Evolutionary conservation across 2,113 vertebrate species (phyloP).

Genomic region (Bujurquina vittata): DNA sequence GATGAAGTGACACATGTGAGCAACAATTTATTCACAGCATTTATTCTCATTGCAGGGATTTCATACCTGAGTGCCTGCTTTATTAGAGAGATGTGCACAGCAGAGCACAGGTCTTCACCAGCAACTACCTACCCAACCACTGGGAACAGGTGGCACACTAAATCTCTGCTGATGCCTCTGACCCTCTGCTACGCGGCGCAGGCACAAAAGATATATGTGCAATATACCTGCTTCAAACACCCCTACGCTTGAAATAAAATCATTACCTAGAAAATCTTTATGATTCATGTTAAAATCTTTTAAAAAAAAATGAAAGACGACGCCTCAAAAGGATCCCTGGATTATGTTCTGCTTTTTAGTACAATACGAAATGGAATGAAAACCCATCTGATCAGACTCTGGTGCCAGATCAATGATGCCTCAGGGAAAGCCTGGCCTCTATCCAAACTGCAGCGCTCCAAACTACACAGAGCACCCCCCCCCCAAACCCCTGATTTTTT

Average conservation of each 20-base stretch:
- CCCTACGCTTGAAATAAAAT: conserved; percentile 24
- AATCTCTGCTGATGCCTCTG: conserved; percentile 25
- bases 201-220: neutral
- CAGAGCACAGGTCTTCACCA: conserved; percentile 1
- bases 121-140: conserved; percentile 2
- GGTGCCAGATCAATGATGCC: conserved; percentile 48
- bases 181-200: conserved; percentile 16
- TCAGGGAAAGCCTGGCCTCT: conserved; percentile 19
- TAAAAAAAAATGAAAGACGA: neutral
- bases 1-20: conserved; percentile 39
- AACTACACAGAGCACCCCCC: conserved; percentile 29
- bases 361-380: conserved; percentile 52
- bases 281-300: conserved; percentile 11
- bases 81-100: conserved; percentile 32
- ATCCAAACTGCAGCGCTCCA: conserved; percentile 22
- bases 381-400: conserved; percentile 41
- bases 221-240: neutral
- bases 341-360: conserved; percentile 38
- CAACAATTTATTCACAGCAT: conserved; percentile 50
- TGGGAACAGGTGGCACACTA: conserved; percentile 15
- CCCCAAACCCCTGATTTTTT: neutral
- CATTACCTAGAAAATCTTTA: neutral
- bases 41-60: conserved; percentile 21
- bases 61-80: conserved; percentile 34
- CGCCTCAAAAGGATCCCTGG: neutral